Percentiles rank a stretch among this genome's conserved stretches.
Evolutionary conservation across 2,113 vertebrate genomes (phyloP).

Genomic region (Malurus elegans): DNA sequence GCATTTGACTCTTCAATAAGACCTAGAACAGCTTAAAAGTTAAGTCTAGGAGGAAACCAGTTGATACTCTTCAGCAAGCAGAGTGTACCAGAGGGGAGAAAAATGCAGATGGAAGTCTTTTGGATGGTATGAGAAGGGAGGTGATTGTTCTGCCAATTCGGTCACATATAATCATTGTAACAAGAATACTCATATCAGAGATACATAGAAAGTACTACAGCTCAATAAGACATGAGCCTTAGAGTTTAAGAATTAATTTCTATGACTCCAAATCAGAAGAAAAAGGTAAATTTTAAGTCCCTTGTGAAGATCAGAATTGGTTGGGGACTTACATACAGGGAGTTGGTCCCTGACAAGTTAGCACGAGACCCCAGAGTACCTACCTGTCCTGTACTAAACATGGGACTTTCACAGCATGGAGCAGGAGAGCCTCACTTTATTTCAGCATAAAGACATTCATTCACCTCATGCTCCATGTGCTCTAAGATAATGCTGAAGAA

Average conservation of each 20-base stretch:
- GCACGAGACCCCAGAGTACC: accelerated
- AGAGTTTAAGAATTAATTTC: not conserved
- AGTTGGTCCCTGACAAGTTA: not conserved
- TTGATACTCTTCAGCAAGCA: not conserved
- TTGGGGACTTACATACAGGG: not conserved
- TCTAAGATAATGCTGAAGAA: not conserved
- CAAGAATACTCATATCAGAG: not conserved
- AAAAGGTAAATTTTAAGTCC: not conserved
- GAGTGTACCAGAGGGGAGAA: not conserved
- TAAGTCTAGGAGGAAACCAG: not conserved
- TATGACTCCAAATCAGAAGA: not conserved
- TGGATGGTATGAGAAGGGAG: not conserved
- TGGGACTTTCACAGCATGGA: accelerated
- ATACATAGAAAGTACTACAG: not conserved
- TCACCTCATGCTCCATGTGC: not conserved
- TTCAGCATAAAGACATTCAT: not conserved
- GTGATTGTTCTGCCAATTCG: not conserved
- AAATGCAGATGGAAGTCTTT: not conserved
- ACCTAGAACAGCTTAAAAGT: not conserved
- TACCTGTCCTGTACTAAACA: not conserved
- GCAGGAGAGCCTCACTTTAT: not conserved
- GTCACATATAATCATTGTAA: not conserved
- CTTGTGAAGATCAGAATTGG: not conserved
- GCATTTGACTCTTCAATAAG: not conserved
- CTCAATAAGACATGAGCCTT: not conserved